Percentiles rank a stretch among this genome's conserved stretches.
These are phyloP conservation scores for Elgonia sp. DNA, from an alignment of 2,888 invertebrate species.

Conservation along the genomic window DNA sequence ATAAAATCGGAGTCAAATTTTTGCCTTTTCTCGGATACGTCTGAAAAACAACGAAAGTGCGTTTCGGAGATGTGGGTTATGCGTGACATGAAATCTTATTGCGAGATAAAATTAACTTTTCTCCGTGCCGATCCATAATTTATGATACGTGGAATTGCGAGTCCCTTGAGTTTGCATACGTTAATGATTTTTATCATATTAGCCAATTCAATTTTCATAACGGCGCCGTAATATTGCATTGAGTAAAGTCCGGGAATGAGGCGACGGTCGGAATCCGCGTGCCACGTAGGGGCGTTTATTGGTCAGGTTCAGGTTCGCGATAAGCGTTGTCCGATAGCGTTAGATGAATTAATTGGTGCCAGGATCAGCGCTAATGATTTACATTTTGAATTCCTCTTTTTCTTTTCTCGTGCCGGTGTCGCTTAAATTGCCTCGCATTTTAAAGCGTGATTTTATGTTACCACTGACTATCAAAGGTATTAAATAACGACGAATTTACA, in stretches of 20 bases:
- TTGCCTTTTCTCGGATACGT: slow-evolving; percentile 17
- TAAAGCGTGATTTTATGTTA: neutral
- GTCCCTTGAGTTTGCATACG: slow-evolving; percentile 41
- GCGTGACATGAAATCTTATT: slow-evolving; percentile 69
- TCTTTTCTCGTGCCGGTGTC: neutral
- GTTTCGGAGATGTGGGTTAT: slow-evolving; percentile 59
- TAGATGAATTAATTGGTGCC: slow-evolving; percentile 54
- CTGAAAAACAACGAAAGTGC: slow-evolving; percentile 66
- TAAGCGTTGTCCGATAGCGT: slow-evolving; percentile 48
- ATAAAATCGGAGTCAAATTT: slow-evolving; percentile 38
- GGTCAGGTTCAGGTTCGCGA: slow-evolving; percentile 70
- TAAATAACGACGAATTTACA: slow-evolving; percentile 2
- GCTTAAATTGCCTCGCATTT: slow-evolving; percentile 7
- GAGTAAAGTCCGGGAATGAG: slow-evolving; percentile 62
- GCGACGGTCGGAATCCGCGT: slow-evolving; percentile 45
- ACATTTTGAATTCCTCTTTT: slow-evolving; percentile 35
- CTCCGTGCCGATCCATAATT: slow-evolving; percentile 62
- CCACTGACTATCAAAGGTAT: neutral
- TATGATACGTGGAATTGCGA: slow-evolving; percentile 46
- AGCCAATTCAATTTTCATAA: slow-evolving; percentile 66
- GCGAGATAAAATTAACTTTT: slow-evolving; percentile 55
- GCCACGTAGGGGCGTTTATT: slow-evolving; percentile 50
- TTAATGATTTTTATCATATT: slow-evolving; percentile 66
- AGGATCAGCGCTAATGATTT: slow-evolving; percentile 30
- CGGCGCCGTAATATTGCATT: slow-evolving; percentile 42